These are phyloP conservation scores for Eugnorisma glareosa DNA, from an alignment of 2,888 invertebrate genomes.

Conservation along the genomic window DNA sequence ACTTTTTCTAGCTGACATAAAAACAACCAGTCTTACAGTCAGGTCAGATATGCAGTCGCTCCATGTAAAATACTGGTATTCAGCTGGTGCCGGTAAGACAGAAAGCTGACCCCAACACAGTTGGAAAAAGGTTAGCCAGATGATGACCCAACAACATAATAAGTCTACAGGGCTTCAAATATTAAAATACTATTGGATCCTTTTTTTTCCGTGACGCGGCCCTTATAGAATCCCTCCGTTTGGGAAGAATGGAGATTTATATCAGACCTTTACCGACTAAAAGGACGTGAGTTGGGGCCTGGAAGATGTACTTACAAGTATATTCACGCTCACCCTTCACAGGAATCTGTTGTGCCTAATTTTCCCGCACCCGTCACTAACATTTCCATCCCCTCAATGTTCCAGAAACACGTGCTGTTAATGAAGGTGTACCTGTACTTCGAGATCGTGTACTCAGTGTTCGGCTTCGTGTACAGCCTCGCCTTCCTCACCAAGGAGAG, in stretches of 20 bases:
- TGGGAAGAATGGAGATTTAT: not conserved
- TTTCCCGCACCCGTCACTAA: not conserved
- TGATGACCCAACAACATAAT: not conserved
- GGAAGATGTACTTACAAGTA: not conserved
- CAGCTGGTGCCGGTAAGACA: too few species aligned
- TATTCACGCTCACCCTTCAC: not conserved
- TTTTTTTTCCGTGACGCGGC: not conserved
- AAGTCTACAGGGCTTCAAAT: not conserved
- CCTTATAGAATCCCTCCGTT: not conserved
- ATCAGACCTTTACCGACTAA: not conserved
- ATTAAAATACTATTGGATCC: not conserved
- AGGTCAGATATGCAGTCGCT: too few species aligned
- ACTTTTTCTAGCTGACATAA: too few species aligned
- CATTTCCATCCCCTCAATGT: not conserved
- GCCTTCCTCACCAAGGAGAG: slow-evolving; percentile 84
- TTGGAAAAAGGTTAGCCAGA: too few species aligned
- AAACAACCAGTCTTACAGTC: too few species aligned
- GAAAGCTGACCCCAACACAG: too few species aligned
- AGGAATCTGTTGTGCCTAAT: not conserved
- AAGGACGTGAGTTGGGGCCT: not conserved
- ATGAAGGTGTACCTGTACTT: slow-evolving; percentile 87
- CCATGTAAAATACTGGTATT: too few species aligned
- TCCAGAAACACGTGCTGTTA: slow-evolving; percentile 86
- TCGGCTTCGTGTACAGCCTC: slow-evolving; percentile 85
- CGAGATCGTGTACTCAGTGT: slow-evolving; percentile 84